Percentiles rank a stretch among this genome's conserved stretches.
These are phyloP conservation scores for Mormoops blainvillei DNA, from an alignment of 2,113 vertebrate genomes.

Conservation along the genomic window DNA sequence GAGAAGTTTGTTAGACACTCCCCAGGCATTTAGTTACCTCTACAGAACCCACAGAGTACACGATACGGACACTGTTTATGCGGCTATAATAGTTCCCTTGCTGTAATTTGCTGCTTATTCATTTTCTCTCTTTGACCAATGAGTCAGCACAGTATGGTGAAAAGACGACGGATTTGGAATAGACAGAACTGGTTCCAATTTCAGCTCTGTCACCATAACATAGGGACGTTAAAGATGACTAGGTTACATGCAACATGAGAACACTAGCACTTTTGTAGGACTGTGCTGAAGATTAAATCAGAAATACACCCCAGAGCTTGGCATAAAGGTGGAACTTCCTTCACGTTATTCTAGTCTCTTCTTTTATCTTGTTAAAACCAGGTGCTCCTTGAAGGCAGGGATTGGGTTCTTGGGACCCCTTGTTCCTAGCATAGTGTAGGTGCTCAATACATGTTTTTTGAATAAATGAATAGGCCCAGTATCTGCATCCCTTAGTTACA, in stretches of 20 bases:
- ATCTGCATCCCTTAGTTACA: background rate
- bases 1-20: conserved; percentile 55
- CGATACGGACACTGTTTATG: background rate
- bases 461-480: background rate
- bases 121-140: background rate
- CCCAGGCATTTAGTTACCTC: conserved; percentile 34
- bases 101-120: background rate
- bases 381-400: background rate
- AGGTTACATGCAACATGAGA: background rate
- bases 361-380: background rate
- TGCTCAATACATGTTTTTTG: background rate
- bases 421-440: background rate
- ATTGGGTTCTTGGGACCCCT: background rate
- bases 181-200: background rate
- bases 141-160: background rate
- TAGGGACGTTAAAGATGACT: background rate
- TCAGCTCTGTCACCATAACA: background rate
- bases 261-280: background rate
- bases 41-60: background rate
- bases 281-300: background rate
- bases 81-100: background rate
- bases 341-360: background rate
- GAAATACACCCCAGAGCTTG: background rate
- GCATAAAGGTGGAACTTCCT: background rate
- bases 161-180: background rate